These are phyloP conservation scores for Fopius arisanus DNA, from an alignment of 1,140 invertebrate genomes.

Conservation along the genomic window DNA sequence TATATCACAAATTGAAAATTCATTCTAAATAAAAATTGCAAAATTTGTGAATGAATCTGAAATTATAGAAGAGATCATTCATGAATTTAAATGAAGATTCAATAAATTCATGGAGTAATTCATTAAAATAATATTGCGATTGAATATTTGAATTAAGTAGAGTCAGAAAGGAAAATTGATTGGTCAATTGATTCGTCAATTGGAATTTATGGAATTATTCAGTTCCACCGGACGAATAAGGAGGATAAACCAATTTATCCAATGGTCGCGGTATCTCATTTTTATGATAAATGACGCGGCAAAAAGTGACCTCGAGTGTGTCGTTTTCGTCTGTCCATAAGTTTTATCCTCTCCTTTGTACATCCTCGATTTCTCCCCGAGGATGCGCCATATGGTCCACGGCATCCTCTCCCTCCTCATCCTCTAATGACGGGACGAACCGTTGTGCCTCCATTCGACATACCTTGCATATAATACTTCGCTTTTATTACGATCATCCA, in stretches of 20 bases:
- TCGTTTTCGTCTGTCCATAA: background rate
- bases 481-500: conserved; percentile 3
- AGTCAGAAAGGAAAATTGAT: no score
- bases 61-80: no score
- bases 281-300: conserved; percentile 42
- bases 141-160: no score
- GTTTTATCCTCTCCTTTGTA: conserved; percentile 1
- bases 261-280: background rate
- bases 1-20: no score
- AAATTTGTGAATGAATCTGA: no score
- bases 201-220: no score
- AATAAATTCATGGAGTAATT: no score
- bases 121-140: no score
- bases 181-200: no score
- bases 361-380: background rate
- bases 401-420: background rate
- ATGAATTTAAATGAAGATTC: no score
- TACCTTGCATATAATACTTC: background rate
- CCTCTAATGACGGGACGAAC: conserved; percentile 24
- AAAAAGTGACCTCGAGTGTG: conserved; percentile 46
- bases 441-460: conserved; percentile 15
- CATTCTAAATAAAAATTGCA: no score
- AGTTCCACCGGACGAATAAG: background rate
- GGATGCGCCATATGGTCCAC: conserved; percentile 27
- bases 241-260: background rate